Evolutionary conservation across 2,888 invertebrate genomes (phyloP), one percentile per base, ranked within the genome.

Genomic region (Philonicus albiceps): DNA sequence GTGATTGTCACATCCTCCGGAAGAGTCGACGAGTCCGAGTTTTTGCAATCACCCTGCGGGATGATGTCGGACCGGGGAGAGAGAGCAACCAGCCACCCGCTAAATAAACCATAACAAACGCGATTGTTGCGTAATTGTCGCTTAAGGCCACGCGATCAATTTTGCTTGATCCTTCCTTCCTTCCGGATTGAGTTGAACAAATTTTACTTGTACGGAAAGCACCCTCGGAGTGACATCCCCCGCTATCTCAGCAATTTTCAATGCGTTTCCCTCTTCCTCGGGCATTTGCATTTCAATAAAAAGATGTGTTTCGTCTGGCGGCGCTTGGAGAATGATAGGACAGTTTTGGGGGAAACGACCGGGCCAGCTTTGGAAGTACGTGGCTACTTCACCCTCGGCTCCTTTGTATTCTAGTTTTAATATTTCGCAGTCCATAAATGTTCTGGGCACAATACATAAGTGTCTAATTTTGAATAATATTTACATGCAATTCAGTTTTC

Each of bases 111-210:
- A 87, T 87, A 86, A 86, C 81, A 86, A 85, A 85, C 87, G 73
- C 85, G 87, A 87, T 87, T 87, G 87, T 85, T 87, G 76, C 85
- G 43, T 87, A 87, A 88, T 88, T 87, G 88, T 88, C 88, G 87
- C 88, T 88, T 88, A 88, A 88, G 43, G 88, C 88, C 88, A 88
- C 88, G 88, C 85, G 88, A 87, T 86, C 88, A 87, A 88, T 86
- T 87, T 87, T 72, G 64, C 55, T 30, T 74, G 37, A 49, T 88
- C 87, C 74, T 86, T 86, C 86, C 87, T 88, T 88, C 87, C 87
- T 87, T 87, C 87, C 87, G 85, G 76, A 53, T 85, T 64, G 64
- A 76, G 76, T 86, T 86, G 49, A 53, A 85, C 74, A 85, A 85
- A 85, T 74, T 85, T 75, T 30, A 74, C 74, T 85, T 74, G 22